Conservation (phyloP, 2,888 invertebrate species). For the Ochropacha duplaris region DNA sequence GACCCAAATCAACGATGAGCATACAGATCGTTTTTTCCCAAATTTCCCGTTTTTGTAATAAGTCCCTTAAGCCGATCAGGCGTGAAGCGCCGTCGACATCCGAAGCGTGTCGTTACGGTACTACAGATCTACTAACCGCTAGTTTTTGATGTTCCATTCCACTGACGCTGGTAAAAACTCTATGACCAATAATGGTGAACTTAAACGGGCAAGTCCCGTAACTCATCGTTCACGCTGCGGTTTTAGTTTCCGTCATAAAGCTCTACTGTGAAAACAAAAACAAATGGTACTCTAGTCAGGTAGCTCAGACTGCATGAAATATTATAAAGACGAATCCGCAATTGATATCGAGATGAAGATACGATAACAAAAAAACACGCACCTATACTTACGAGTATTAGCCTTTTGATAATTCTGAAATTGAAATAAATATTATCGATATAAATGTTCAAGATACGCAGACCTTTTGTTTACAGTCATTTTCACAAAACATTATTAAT, state of each 20-base stretch:
- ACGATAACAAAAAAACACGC: background rate
- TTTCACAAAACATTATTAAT: background rate
- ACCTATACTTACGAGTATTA: no score
- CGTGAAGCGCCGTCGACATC: conserved; percentile 32
- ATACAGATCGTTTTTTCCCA: background rate
- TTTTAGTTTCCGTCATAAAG: conserved; percentile 34
- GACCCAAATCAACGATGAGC: conserved; percentile 26
- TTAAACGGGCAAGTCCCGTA: conserved; percentile 47
- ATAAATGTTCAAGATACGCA: background rate
- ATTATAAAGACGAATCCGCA: background rate
- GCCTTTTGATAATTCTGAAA: background rate
- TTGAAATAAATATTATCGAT: background rate
- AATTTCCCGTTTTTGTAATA: conserved; percentile 24
- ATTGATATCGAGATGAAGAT: background rate
- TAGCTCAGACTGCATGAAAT: background rate
- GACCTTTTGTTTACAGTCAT: background rate
- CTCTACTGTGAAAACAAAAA: conserved; percentile 16
- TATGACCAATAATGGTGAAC: conserved; percentile 40
- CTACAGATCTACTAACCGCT: conserved; percentile 40
- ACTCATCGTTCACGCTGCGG: conserved; percentile 43
- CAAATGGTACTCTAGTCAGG: background rate
- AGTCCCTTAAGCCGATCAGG: conserved; percentile 37
- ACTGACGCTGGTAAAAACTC: conserved; percentile 42
- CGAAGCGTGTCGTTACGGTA: conserved; percentile 56
- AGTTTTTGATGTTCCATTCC: conserved; percentile 38